Conservation (phyloP, 2,888 invertebrate species). For the Drosophila vallismaia region DNA sequence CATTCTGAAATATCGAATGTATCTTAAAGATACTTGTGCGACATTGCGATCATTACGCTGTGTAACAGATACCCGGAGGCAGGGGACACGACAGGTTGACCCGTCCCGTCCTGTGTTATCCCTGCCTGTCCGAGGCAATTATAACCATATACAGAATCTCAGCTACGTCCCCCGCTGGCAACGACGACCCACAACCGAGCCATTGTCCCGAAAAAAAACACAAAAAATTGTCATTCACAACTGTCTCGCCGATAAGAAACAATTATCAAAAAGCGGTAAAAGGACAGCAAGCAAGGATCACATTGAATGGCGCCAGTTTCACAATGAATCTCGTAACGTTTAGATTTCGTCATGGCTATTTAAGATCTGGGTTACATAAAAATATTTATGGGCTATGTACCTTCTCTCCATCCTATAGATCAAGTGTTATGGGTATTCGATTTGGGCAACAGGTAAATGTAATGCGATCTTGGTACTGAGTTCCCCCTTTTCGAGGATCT, state of each 20-base stretch:
- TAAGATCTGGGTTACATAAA: constrained; percentile 38
- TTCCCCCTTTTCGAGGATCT: background rate
- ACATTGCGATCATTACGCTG: constrained; percentile 68
- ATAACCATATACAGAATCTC: constrained; percentile 58
- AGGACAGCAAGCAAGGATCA: constrained; percentile 51
- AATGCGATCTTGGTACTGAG: background rate
- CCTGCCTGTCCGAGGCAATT: constrained; percentile 56
- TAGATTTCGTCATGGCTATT: constrained; percentile 34
- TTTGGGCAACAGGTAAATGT: background rate
- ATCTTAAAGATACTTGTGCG: constrained; percentile 79
- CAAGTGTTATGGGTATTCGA: constrained; percentile 22
- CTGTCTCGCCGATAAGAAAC: constrained; percentile 61
- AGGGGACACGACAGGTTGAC: constrained; percentile 34
- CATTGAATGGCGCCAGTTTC: constrained; percentile 64
- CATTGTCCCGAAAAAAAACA: constrained; percentile 56
- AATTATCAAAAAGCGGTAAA: constrained; percentile 36
- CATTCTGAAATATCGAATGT: constrained; percentile 60
- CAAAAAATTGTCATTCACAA: constrained; percentile 69
- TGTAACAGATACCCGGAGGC: constrained; percentile 57
- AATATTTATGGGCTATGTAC: constrained; percentile 28
- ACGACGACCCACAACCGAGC: constrained; percentile 66
- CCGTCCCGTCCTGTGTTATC: constrained; percentile 59
- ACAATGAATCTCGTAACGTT: constrained; percentile 38
- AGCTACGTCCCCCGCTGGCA: constrained; percentile 52
- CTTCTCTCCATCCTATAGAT: constrained; percentile 3